Conservation (phyloP, 1,140 invertebrate species). For the Orius insidiosus region DNA sequence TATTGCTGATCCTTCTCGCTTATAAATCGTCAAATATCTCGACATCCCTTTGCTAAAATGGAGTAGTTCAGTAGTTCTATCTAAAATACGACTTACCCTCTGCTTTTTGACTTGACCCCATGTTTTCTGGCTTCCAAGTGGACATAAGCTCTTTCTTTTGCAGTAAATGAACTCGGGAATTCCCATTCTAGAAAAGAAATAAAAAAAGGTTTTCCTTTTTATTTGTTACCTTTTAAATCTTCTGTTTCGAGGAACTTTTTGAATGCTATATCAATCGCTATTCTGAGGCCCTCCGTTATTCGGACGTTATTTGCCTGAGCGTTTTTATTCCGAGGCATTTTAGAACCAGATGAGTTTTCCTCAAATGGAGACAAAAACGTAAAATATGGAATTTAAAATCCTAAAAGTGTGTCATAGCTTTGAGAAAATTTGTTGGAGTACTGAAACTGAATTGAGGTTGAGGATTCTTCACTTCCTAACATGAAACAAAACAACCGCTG, state of each 20-base stretch:
- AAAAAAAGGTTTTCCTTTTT: neutral
- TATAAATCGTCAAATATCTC: slow-evolving; percentile 54
- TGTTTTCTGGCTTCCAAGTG: slow-evolving; percentile 43
- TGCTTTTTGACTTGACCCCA: slow-evolving; percentile 55
- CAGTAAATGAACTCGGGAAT: slow-evolving; percentile 57
- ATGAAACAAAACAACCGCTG: too few species aligned
- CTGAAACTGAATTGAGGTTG: too few species aligned
- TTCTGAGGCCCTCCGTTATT: slow-evolving; percentile 9
- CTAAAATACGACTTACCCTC: slow-evolving; percentile 32
- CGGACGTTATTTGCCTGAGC: too few species aligned
- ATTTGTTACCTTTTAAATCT: slow-evolving; percentile 10
- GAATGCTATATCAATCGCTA: slow-evolving; percentile 8
- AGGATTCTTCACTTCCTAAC: too few species aligned
- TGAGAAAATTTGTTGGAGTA: too few species aligned
- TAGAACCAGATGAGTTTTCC: too few species aligned
- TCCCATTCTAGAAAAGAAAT: slow-evolving; percentile 23
- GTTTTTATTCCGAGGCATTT: too few species aligned
- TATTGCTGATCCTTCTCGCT: slow-evolving; percentile 48
- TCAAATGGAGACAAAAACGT: too few species aligned
- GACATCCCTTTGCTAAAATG: slow-evolving; percentile 42
- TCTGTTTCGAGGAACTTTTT: slow-evolving; percentile 14
- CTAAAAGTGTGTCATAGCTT: too few species aligned
- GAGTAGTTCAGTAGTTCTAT: neutral
- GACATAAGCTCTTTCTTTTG: slow-evolving; percentile 59
- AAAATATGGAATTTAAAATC: too few species aligned